Conservation (phyloP, 2,797 vertebrate genomes). For the Coreius guichenoti region DNA sequence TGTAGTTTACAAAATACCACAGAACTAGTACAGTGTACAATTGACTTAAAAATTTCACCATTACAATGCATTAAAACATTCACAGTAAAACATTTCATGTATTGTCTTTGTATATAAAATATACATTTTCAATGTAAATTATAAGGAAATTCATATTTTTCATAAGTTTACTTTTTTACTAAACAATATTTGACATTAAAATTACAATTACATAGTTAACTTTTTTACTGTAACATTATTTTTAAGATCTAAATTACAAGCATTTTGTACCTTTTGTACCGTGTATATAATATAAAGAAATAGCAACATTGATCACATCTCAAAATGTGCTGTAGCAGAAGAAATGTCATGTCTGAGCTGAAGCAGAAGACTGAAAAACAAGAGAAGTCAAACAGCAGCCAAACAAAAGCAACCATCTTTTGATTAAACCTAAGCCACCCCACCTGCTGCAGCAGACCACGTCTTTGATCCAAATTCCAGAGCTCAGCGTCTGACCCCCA, state of each 20-base stretch:
- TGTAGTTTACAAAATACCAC: background rate
- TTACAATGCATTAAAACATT: background rate
- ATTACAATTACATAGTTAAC: too few species aligned
- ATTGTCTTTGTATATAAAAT: background rate
- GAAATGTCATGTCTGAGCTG: slow-evolving; percentile 44
- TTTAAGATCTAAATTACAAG: background rate
- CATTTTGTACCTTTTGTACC: background rate
- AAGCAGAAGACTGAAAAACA: slow-evolving; percentile 42
- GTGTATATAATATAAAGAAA: background rate
- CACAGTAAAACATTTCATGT: background rate
- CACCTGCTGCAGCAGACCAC: slow-evolving; percentile 60
- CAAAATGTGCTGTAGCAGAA: slow-evolving; percentile 18
- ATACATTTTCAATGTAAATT: background rate
- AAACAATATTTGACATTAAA: background rate
- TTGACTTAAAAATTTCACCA: background rate
- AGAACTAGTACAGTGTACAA: background rate
- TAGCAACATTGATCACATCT: slow-evolving; percentile 3
- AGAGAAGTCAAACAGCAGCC: slow-evolving; percentile 56
- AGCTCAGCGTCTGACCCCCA: slow-evolving; percentile 57
- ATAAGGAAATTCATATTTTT: background rate
- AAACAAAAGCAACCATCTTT: slow-evolving; percentile 66
- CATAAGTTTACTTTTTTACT: background rate
- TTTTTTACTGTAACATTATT: background rate
- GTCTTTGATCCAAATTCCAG: slow-evolving; percentile 63
- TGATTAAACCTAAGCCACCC: slow-evolving; percentile 65